These are phyloP conservation scores for Amphipoea oculea DNA, from an alignment of 2,888 invertebrate genomes.

Conservation along the genomic window DNA sequence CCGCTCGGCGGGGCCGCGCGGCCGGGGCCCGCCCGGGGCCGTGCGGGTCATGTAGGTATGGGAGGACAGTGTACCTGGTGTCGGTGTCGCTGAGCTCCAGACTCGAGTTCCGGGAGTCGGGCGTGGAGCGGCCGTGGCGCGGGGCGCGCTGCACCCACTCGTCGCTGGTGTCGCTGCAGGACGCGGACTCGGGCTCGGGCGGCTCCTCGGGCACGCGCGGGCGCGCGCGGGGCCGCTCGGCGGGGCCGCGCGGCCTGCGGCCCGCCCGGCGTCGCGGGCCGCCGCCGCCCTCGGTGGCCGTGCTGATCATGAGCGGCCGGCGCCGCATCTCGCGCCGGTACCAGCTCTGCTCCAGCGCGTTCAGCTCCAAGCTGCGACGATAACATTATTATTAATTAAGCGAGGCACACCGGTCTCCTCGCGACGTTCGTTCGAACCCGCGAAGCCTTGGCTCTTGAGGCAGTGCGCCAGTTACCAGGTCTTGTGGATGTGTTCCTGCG, in stretches of 20 bases:
- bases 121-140: constrained; percentile 42
- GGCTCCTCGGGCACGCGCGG: constrained; percentile 49
- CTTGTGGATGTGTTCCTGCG: constrained; percentile 58
- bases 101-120: constrained; percentile 62
- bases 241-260: constrained; percentile 50
- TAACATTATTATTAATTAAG: background rate
- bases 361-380: constrained; percentile 77
- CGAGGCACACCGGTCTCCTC: too few species aligned
- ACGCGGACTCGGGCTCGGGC: constrained; percentile 63
- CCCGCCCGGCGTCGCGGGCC: constrained; percentile 60
- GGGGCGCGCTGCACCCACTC: constrained; percentile 78
- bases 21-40: too few species aligned
- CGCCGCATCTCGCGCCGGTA: constrained; percentile 95
- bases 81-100: constrained; percentile 70
- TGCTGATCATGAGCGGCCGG: constrained; percentile 93
- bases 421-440: too few species aligned
- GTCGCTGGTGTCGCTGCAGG: constrained; percentile 78
- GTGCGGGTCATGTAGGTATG: too few species aligned
- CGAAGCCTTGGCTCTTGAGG: too few species aligned
- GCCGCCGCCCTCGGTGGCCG: constrained; percentile 82
- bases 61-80: constrained; percentile 42
- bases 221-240: constrained; percentile 57
- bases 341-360: constrained; percentile 89
- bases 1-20: too few species aligned
- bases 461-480: constrained; percentile 15